Evolutionary conservation across 2,113 vertebrate genomes (phyloP).

Genomic region (Eidolon helvum): DNA sequence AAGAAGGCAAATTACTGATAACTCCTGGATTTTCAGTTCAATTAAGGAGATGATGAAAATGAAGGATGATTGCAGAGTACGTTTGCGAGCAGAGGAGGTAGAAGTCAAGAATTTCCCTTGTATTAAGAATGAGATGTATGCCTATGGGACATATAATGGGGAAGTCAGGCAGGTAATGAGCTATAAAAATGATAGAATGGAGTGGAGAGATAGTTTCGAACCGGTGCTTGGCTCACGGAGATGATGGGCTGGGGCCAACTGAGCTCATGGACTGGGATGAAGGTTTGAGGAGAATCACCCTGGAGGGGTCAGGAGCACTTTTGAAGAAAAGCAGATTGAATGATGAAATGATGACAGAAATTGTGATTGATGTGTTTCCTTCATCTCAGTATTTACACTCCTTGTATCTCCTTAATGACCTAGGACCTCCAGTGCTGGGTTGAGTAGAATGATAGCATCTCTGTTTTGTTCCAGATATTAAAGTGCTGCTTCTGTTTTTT

Average conservation of each 20-base stretch:
- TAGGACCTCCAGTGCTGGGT: neutral
- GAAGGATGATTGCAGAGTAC: neutral
- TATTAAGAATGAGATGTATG: neutral
- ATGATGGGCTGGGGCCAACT: no score
- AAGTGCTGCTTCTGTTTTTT: neutral
- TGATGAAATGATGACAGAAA: neutral
- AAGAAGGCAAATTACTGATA: neutral
- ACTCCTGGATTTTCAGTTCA: neutral
- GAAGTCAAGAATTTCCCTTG: neutral
- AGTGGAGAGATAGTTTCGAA: neutral
- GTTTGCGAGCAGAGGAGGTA: neutral
- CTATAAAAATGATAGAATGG: neutral
- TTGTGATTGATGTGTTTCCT: neutral
- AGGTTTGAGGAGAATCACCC: neutral
- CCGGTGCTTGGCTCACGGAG: no score
- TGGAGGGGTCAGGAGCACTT: neutral
- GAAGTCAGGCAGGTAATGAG: neutral
- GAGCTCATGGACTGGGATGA: no score
- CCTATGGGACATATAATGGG: neutral
- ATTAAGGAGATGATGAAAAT: neutral
- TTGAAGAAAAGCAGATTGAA: neutral
- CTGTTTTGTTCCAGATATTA: neutral
- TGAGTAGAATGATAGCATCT: neutral
- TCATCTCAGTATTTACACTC: neutral
- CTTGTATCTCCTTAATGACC: neutral